Evolutionary conservation across 2,888 invertebrate species (phyloP).

Genomic region (Unio delphinus): DNA sequence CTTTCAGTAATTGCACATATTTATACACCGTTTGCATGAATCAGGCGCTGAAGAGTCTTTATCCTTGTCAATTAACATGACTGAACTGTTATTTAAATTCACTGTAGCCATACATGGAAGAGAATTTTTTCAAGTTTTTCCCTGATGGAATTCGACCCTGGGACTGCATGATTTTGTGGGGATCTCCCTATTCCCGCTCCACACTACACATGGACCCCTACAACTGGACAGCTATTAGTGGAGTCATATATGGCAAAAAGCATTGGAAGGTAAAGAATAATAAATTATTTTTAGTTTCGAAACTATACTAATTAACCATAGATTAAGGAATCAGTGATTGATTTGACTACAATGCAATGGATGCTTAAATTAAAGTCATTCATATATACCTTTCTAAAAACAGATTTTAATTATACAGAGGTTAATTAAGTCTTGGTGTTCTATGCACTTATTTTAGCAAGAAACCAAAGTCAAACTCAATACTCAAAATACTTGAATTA

Average conservation of each 20-base stretch:
- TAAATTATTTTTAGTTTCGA: neutral
- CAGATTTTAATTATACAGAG: too few species aligned
- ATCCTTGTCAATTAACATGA: too few species aligned
- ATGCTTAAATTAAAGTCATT: too few species aligned
- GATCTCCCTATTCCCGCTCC: constrained; percentile 66
- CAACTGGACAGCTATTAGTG: constrained; percentile 71
- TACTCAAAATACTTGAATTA: too few species aligned
- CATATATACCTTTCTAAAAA: too few species aligned
- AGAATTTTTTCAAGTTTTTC: constrained; percentile 67
- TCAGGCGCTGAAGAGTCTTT: too few species aligned
- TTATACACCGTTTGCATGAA: too few species aligned
- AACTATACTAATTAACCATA: neutral
- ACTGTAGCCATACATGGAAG: constrained; percentile 30
- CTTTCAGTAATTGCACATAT: too few species aligned
- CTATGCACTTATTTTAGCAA: too few species aligned
- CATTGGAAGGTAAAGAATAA: constrained; percentile 64
- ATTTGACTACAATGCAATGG: neutral
- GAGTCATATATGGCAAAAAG: constrained; percentile 67
- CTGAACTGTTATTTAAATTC: too few species aligned
- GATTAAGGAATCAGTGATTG: neutral
- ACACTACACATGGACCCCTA: constrained; percentile 70
- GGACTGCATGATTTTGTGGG: constrained; percentile 70
- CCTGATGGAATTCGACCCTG: constrained; percentile 66
- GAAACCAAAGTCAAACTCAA: too few species aligned
- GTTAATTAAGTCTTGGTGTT: too few species aligned